Evolutionary conservation across 2,113 vertebrate species (phyloP).

Genomic region (Varanus salvator): DNA sequence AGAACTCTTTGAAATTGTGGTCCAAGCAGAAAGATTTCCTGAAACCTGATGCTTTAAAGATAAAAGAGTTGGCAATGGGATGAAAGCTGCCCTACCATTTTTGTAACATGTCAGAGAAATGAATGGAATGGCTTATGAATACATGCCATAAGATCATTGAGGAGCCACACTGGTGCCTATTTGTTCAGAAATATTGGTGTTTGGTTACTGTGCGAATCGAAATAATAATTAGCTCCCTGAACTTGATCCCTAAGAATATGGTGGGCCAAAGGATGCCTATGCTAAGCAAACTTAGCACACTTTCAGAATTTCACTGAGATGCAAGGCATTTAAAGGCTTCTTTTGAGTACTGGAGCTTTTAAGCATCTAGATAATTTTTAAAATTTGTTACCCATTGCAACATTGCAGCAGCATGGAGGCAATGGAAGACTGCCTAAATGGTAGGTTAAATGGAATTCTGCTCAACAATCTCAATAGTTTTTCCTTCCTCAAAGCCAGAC

Average conservation of each 20-base stretch:
- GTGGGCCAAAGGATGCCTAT: constrained; percentile 20
- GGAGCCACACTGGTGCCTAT: constrained; percentile 65
- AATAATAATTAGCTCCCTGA: constrained; percentile 61
- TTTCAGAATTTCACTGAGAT: constrained; percentile 16
- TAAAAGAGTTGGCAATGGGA: constrained; percentile 75
- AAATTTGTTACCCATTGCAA: neutral
- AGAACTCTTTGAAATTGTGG: constrained; percentile 80
- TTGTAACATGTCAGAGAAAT: constrained; percentile 58
- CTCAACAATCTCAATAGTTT: constrained; percentile 45
- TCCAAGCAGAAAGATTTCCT: constrained; percentile 72
- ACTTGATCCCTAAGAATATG: constrained; percentile 70
- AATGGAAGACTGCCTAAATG: neutral
- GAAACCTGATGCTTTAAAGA: constrained; percentile 82
- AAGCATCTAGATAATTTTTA: constrained; percentile 5
- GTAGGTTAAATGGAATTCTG: constrained; percentile 16
- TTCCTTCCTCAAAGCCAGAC: constrained; percentile 44
- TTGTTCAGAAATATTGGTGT: constrained; percentile 76
- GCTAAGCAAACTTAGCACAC: neutral
- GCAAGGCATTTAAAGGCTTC: constrained; percentile 1
- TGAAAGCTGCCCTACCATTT: constrained; percentile 68
- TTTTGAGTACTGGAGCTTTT: neutral
- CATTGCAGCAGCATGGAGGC: neutral
- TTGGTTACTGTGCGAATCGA: constrained; percentile 72
- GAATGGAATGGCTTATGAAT: constrained; percentile 69
- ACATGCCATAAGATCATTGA: constrained; percentile 67